Evolutionary conservation across 1,140 invertebrate species (phyloP), one percentile per base, ranked within the genome.

Genomic region (Drosophila sturtevanti): DNA sequence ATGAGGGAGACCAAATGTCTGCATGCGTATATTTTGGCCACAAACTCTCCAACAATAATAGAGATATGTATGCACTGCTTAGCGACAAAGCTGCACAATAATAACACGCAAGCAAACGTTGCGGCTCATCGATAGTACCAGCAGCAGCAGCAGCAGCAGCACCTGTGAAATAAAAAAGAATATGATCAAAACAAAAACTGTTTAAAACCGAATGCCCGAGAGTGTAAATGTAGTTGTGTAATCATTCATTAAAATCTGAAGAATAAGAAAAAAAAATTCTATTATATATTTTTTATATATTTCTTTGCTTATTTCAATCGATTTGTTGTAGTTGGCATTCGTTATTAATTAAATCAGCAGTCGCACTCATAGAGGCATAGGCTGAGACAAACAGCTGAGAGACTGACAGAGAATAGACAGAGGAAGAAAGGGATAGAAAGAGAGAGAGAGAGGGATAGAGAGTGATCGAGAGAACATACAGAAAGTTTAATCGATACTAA

Each of bases 291-390:
- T 27, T 68, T 41, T 34, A 68, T 62, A 56, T 69, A 67, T 63
- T 16, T 55, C 66, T 72, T 71, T 51, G 68, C 70, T 73, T 78
- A 52, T 76, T 68, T 62, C 76, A 86, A 86, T 87, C 82, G 82
- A 87, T 89, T 78, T 87, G 79, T 86, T 89, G 84, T 87, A 87
- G 82, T 87, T 89, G 82, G 84, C 82, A 86, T 87, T 81, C 82
- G 82, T 81, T 87, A 87, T 87, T 87, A 87, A 87, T 87, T 87
- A 76, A 87, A 87, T 87, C 82, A 89, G 72, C 76, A 70, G 62
- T 59, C 35, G 68, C 48, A 52, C 55, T 24, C 21, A 62, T 18
- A 64, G 68, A 55, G 14, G 16, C 41, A 48, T 48, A 48, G 41
- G 16, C 41, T 48, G 41, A 48, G 21, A 48, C 51, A 34, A 77